These are phyloP conservation scores for Stylophora pistillata DNA, from an alignment of 64 coral and sea anemone genomes.

Conservation along the genomic window DNA sequence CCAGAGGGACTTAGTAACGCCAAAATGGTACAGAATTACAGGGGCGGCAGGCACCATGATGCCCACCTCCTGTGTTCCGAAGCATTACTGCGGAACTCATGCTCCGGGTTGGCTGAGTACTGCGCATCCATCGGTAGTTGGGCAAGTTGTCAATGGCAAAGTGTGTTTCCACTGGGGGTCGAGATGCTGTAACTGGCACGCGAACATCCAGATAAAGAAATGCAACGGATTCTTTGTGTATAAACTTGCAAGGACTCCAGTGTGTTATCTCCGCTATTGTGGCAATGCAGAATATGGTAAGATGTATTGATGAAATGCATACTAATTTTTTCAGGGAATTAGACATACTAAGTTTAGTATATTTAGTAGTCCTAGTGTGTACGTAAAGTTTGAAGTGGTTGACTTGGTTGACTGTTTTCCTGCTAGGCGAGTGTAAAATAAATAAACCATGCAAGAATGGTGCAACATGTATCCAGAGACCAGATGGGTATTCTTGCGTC, in stretches of 20 bases:
- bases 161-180: slow-evolving; percentile 18
- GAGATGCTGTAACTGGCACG: slow-evolving; percentile 8
- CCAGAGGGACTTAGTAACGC: slow-evolving; percentile 8
- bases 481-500: slow-evolving; percentile 19
- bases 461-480: not conserved
- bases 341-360: not conserved
- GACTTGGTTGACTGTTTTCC: not conserved
- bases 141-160: not conserved
- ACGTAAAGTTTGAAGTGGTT: not conserved
- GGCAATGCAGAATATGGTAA: slow-evolving; percentile 29
- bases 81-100: slow-evolving; percentile 30
- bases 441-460: slow-evolving; percentile 39
- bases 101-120: slow-evolving; percentile 13
- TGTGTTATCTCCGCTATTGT: slow-evolving; percentile 7
- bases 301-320: not conserved
- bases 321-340: too few relatives aligned
- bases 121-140: not conserved
- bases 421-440: not conserved
- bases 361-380: not conserved
- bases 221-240: slow-evolving; percentile 22
- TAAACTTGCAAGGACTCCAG: slow-evolving; percentile 3
- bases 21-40: slow-evolving; percentile 45
- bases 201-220: slow-evolving; percentile 2
- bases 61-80: slow-evolving; percentile 28
- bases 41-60: slow-evolving; percentile 39